Base-by-base conservation (phyloP, 2,113 vertebrate species). In the Brachyistius frenatus region DNA sequence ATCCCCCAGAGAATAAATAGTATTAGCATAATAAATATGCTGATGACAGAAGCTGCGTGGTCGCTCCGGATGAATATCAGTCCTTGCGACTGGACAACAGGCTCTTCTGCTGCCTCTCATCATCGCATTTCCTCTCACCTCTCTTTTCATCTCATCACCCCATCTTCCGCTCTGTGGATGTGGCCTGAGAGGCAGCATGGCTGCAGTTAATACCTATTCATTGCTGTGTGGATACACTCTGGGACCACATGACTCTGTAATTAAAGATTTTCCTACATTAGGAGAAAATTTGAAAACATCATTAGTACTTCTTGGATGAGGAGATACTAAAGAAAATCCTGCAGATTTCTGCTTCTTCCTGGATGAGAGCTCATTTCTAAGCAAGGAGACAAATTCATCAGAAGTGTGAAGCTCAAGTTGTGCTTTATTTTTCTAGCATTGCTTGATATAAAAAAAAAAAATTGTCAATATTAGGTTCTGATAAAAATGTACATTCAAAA, bases 231-330 rank as follows among this genome's bases (percentile, higher is more conserved):
- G 71, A 79, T 71, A 39, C 54, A 74, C 60, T 81, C 61, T 65
- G 13, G 50, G 73, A 73, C 58, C 57, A n/a, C 54, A 11, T 64
- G 37, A 52, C 37, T 76, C 67, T 60, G 49, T 81, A 85, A 88
- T 85, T 83, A 83, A 83, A 81, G 41, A 71, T 81, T 60, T 52
- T 49, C 66, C 73, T 55, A 30, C 74, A 55, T 71, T 55, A 66
- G 63, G 66, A 55, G 61, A 80, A 83, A 69, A 75, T 64, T 70
- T 76, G 52, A 72, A 76, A 87, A 70, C 81, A 70, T 66, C 72
- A 71, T 76, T 83, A 85, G 30, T 63, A 53, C 35, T 73, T 55
- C 55, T 58, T 36, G 37, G 81, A 85, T 86, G 78, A 82, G 39
- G 31, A 44, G 63, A 73, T 69, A 65, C 14, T 8, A 41, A 41